phyloP scores from a whole-genome alignment of 2,888 invertebrate species.

The Deroplatys truncata region DNA sequence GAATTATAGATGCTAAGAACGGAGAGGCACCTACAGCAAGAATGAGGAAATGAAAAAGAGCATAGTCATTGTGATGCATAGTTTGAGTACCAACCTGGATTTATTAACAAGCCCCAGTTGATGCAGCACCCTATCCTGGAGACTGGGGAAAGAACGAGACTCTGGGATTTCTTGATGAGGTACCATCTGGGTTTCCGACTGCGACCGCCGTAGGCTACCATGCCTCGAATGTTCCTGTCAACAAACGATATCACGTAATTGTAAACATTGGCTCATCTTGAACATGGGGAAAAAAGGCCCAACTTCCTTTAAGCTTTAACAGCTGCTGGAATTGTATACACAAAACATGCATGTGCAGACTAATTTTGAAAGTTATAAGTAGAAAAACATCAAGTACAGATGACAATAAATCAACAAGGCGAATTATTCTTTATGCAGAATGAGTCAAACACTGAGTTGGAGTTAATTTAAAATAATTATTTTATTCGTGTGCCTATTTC shows the following conservation, averaged over 20 bases:
- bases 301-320: too few species aligned
- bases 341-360: too few species aligned
- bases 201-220: neutral
- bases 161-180: neutral
- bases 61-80: neutral
- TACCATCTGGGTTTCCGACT: neutral
- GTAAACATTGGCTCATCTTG: too few species aligned
- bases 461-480: too few species aligned
- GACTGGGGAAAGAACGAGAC: neutral
- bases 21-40: neutral
- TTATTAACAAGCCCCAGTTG: neutral
- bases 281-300: too few species aligned
- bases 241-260: neutral
- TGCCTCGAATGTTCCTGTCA: neutral
- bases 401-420: too few species aligned
- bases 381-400: too few species aligned
- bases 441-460: too few species aligned
- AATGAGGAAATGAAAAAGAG: neutral
- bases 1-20: neutral
- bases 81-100: neutral
- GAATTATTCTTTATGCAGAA: too few species aligned
- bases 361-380: too few species aligned
- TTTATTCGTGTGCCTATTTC: too few species aligned
- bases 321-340: too few species aligned
- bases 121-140: neutral